Evolutionary conservation across 2,797 vertebrate species (phyloP).

Genomic region (Phataginus tetradactyla): DNA sequence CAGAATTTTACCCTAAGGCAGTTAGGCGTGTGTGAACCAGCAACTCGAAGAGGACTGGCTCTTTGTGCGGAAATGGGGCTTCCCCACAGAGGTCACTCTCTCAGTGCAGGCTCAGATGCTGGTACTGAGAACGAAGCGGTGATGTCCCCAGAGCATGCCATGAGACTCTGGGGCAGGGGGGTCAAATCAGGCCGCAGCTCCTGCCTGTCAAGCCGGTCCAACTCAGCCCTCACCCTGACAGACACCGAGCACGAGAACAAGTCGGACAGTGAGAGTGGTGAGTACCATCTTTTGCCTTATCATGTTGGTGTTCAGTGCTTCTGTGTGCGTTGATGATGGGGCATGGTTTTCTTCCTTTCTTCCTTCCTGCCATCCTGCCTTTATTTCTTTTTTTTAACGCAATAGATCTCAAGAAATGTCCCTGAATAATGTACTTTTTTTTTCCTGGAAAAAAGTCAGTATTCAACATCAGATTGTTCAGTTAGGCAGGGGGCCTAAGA

Average conservation of each 20-base stretch:
- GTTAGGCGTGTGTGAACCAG: constrained; percentile 96
- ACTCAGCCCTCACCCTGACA: constrained; percentile 98
- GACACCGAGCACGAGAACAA: constrained; percentile 99
- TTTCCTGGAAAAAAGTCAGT: constrained; percentile 36
- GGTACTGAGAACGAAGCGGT: constrained; percentile 95
- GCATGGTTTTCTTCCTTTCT: not conserved
- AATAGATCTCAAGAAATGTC: constrained; percentile 54
- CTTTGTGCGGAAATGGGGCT: constrained; percentile 98
- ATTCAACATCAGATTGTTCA: constrained; percentile 56
- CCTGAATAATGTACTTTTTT: constrained; percentile 60
- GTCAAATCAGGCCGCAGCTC: constrained; percentile 95
- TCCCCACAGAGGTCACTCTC: constrained; percentile 95
- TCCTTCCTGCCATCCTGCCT: not conserved
- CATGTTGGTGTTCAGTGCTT: not conserved
- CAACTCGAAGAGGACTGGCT: constrained; percentile 94
- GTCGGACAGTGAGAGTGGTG: constrained; percentile 97
- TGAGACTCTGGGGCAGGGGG: constrained; percentile 96
- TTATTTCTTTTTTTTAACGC: not conserved
- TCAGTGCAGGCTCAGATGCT: constrained; percentile 92
- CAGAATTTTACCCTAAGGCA: constrained; percentile 99
- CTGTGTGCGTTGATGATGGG: not conserved
- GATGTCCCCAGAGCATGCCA: constrained; percentile 96
- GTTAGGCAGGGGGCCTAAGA: constrained; percentile 41
- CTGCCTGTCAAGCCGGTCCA: constrained; percentile 97
- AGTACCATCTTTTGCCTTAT: constrained; percentile 83